These are phyloP conservation scores for Drosophila mimica DNA, from an alignment of 2,888 invertebrate genomes.

Conservation along the genomic window DNA sequence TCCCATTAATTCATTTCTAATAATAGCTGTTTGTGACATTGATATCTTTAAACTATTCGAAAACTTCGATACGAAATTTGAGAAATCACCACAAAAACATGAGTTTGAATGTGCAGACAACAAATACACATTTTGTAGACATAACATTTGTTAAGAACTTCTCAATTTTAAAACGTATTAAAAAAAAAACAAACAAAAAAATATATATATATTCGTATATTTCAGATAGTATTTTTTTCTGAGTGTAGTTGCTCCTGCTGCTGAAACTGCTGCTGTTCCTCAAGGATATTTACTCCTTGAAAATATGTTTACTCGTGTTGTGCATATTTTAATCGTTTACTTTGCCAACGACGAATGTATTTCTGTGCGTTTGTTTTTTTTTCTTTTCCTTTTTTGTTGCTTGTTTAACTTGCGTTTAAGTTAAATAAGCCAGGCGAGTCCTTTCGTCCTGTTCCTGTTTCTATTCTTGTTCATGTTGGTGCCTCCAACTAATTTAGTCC, in stretches of 20 bases:
- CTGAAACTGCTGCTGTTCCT: constrained; percentile 55
- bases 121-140: too few relatives aligned
- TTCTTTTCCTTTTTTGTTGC: constrained; percentile 17
- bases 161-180: neutral
- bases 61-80: neutral
- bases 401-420: constrained; percentile 75
- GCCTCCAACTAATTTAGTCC: constrained; percentile 37
- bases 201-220: neutral
- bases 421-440: constrained; percentile 70
- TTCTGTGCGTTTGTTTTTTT: constrained; percentile 8
- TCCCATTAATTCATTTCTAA: too few relatives aligned
- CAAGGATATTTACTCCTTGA: constrained; percentile 84
- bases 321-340: constrained; percentile 84
- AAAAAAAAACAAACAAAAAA: too few relatives aligned
- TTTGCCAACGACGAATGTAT: constrained; percentile 69
- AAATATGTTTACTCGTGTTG: constrained; percentile 84
- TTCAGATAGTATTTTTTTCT: neutral
- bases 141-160: neutral
- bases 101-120: too few relatives aligned
- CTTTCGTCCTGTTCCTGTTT: neutral
- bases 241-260: neutral
- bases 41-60: too few relatives aligned
- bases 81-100: neutral
- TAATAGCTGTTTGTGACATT: too few relatives aligned
- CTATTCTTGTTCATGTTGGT: neutral